Evolutionary conservation across 2,888 invertebrate genomes (phyloP), one percentile per base, ranked within the genome.

Genomic region (Lepetodrilus schrolli): DNA sequence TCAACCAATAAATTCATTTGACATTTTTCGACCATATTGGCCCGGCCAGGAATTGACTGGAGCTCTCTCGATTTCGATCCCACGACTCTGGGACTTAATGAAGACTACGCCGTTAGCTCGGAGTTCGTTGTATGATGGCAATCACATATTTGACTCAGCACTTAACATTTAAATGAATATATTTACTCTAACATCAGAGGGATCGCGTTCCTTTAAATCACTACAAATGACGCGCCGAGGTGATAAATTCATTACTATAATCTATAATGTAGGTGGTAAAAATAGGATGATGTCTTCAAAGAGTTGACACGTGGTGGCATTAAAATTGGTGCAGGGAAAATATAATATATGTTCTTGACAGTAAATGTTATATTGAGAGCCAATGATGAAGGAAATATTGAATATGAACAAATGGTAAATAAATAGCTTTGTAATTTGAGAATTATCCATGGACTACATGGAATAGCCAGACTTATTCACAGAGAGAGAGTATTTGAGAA

Each of bases 1-100:
- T 26, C 47, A 17, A 5, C 30, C 43, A 68, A 43, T 68, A 68
- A 68, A 68, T 68, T 38, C 43, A 68, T 43, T 68, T 47, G 68
- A 38, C 68, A 68, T 68, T 68, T 68, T n/a, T 43, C 21, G 43
- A n/a, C 47, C 68, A 68, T 47, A 47, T 68, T 68, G 68, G 43
- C n/a, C 23, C 23, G 20, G n/a, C 21, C 17, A 26, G 30, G 17
- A 17, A 13, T 4, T 43, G n/a, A 30, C n/a, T n/a, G n/a, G n/a
- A n/a, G n/a, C 58, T 17, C 26, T 30, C 30, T 17, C 5, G 34
- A 3, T 7, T 58, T 58, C 58, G 58, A 58, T 58, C 58, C 58
- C 58, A 58, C 58, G 58, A 34, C 48, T 17, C 20, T 13, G 58
- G 30, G 4, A 48, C 20, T 48, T 48, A 58, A 58, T 58, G 58